Evolutionary conservation across 1,140 invertebrate genomes (phyloP), one percentile per base, ranked within the genome.

Genomic region (Oncopeltus fasciatus): DNA sequence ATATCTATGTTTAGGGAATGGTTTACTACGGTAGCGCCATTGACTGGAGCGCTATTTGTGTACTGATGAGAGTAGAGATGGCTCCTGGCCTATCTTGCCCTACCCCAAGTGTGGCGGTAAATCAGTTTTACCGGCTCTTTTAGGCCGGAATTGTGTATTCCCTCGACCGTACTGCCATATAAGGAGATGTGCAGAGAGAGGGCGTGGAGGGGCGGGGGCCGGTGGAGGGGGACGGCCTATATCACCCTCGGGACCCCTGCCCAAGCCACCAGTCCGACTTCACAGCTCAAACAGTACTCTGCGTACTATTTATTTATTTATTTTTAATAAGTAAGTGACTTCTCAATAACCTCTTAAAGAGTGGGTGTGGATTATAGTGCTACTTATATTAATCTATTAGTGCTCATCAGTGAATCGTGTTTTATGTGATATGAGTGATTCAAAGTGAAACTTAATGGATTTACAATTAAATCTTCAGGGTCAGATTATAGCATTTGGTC

Each of bases 171-270:
- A 68, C 66, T 77, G 71, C 76, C 76, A 75, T 78, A 78, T 78
- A 78, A 76, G 77, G 77, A 77, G 73, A 78, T 75, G 74, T 75
- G 73, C 71, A 70, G 68, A 73, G 73, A 72, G 73, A 72, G 71
- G 69, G 43, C 61, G 57, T 66, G 67, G 67, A 67, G 44, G 53
- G 21, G 26, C 26, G 62, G 63, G 70, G 67, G 72, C 43, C 4
- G 12, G 21, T 20, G 57, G 56, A 58, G 60, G 60, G 60, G 64
- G 38, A 20, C 24, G 18, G 16, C 44, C 46, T 64, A 64, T 66
- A 68, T 63, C 33, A 64, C 47, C 57, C 57, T 60, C 51, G 58
- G 58, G 31, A 51, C 20, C 16, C 29, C 21, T 24, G 16, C 51
- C 20, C 21, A 1, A n/a, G 16, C 53, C 21, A 29, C 66, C 61